A percentile compares a stretch with the other conserved stretches of the same genome.
These are phyloP conservation scores for Hartigia nigra DNA, from an alignment of 2,888 invertebrate species.

Conservation along the genomic window DNA sequence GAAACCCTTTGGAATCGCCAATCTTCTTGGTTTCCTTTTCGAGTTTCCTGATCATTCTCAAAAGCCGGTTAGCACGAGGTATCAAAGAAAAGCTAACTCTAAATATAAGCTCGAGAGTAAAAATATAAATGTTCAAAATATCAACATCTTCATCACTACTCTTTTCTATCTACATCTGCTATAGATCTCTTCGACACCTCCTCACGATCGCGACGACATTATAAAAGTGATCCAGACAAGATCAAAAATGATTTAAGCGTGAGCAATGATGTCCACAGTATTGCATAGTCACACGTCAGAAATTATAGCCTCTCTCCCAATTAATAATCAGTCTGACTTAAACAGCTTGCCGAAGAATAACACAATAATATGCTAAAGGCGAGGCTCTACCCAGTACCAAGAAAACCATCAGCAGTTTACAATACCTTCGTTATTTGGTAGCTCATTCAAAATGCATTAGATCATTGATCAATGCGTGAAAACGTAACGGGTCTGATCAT, in stretches of 20 bases:
- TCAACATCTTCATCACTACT: background rate
- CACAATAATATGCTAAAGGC: background rate
- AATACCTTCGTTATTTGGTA: background rate
- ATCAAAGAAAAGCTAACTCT: background rate
- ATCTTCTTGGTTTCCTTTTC: no score
- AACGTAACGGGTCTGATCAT: background rate
- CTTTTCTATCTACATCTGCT: background rate
- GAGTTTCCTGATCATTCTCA: background rate
- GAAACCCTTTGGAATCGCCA: no score
- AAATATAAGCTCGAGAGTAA: background rate
- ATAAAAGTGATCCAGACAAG: background rate
- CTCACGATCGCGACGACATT: background rate
- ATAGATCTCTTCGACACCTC: background rate
- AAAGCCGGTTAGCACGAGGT: background rate
- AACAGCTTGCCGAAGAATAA: background rate
- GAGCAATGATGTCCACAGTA: background rate
- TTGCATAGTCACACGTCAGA: background rate
- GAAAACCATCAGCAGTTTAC: background rate
- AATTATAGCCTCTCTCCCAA: background rate
- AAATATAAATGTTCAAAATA: background rate
- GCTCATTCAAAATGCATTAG: conserved; percentile 20
- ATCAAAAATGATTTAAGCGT: background rate
- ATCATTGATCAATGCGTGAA: conserved; percentile 1
- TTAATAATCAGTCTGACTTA: background rate
- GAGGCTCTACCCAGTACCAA: background rate